Evolutionary conservation across 2,888 invertebrate genomes (phyloP).

Genomic region (Rhagonycha lutea): DNA sequence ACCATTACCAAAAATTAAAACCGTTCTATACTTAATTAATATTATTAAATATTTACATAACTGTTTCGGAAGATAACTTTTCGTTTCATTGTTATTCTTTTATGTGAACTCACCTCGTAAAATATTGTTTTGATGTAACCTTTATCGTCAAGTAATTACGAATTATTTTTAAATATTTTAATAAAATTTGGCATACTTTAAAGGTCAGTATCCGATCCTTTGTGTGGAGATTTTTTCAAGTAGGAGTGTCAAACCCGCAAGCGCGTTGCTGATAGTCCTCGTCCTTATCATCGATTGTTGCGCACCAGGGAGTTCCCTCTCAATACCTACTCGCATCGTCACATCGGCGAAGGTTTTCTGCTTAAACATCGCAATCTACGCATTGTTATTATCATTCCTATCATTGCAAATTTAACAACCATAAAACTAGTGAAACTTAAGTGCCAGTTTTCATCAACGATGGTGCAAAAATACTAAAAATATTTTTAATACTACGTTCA

Average conservation of each 20-base stretch:
- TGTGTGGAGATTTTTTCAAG: neutral
- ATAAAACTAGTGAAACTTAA: neutral
- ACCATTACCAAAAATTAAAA: neutral
- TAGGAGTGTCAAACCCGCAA: conserved; percentile 10
- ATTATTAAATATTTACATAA: neutral
- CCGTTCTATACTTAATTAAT: neutral
- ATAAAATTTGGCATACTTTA: neutral
- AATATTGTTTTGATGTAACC: neutral
- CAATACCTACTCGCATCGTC: neutral
- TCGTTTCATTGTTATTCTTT: neutral
- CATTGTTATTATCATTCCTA: neutral
- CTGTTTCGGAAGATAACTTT: neutral
- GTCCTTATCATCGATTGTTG: conserved; percentile 20
- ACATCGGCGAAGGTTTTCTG: neutral
- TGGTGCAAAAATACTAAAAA: conserved; percentile 8
- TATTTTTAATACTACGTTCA: neutral
- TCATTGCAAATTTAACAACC: neutral
- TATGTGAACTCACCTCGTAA: neutral
- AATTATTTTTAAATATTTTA: neutral
- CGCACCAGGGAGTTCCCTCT: conserved; percentile 24
- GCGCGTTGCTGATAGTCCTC: conserved; percentile 14
- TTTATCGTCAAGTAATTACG: neutral
- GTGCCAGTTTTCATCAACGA: conserved; percentile 6
- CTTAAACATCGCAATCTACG: neutral
- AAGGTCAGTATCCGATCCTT: neutral